Evolutionary conservation across 64 coral and sea anemone species (phyloP), one percentile per base, ranked within the genome.

Genomic region (Montipora efflorescens): DNA sequence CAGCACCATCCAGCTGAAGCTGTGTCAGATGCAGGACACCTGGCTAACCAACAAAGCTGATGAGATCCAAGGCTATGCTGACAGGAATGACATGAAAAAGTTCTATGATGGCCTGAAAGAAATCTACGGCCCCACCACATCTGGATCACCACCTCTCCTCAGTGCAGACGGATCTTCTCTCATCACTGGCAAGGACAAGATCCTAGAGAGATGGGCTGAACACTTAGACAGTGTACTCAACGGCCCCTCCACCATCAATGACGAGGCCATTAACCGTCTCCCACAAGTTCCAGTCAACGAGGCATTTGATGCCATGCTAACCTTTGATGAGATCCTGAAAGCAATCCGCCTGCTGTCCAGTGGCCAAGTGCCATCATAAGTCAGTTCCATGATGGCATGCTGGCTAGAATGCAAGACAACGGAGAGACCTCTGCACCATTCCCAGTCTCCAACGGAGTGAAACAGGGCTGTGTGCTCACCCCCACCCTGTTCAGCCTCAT

Each of bases 61-160:
- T 14, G 66, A 80, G 20, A 88, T 93, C 22, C 84, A 88, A 57
- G 20, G 75, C 11, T 80, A 21, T 74, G 66, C 92, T 43, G 76
- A 88, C 81, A 93, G 74, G 11, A 61, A 93, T 1, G 75, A 87
- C 83, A 79, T 69, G 21, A 87, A 87, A 8, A 79, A 21, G 18
- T 93, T 93, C 58, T 93, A 71, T 50, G 57, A 69, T 43, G 84
- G 74, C 14, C 84, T 93, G 59, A 55, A 93, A 19, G 84, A 75
- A 22, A 47, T 94, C 9, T 94, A 89, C 12, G 77, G 84, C 0
- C 86, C 78, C 43, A 2, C 10, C 0, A 55, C 50, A 11, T 76
- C 86, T 3, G 78, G 67, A 20, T 49, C 44, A 11, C 50, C 77
- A 7, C 67, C 52, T 55, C 52, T 55, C 52, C 10, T 55, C 52